Evolutionary conservation across 2,888 invertebrate species (phyloP).

Genomic region (Germaria angustata): DNA sequence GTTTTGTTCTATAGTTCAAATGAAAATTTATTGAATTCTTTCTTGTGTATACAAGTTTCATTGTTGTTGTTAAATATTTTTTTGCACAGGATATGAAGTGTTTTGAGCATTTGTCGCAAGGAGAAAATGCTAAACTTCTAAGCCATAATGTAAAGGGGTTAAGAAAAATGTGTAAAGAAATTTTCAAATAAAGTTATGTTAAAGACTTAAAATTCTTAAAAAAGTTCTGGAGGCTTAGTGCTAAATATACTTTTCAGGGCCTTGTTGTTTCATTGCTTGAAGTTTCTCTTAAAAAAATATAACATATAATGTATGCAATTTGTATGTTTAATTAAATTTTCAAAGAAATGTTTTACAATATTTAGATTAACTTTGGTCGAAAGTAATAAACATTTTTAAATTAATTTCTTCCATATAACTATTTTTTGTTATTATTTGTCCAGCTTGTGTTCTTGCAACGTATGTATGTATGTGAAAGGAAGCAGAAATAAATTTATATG

Average conservation of each 20-base stretch:
- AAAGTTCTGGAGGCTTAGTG: not conserved
- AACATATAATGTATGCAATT: no score
- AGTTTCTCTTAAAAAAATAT: no score
- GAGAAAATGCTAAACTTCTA: slow-evolving; percentile 12
- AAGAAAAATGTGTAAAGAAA: not conserved
- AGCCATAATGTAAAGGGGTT: not conserved
- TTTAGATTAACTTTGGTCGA: no score
- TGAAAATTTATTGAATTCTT: slow-evolving; percentile 53
- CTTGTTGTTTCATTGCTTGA: no score
- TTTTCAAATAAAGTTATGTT: not conserved
- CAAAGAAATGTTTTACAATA: no score
- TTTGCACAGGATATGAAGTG: slow-evolving; percentile 30
- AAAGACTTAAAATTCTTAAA: not conserved
- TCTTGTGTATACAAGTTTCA: not conserved
- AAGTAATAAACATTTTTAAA: no score
- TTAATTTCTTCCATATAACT: not conserved
- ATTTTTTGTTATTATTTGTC: not conserved
- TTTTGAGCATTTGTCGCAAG: slow-evolving; percentile 5
- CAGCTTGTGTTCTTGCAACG: no score
- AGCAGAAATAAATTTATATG: no score
- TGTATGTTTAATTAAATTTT: no score
- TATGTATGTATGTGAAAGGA: no score
- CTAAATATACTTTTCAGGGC: no score
- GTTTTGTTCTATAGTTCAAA: slow-evolving; percentile 31
- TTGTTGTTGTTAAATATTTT: not conserved